Base-by-base conservation (phyloP, 2,888 invertebrate genomes). In the Pyrgus malvae region DNA sequence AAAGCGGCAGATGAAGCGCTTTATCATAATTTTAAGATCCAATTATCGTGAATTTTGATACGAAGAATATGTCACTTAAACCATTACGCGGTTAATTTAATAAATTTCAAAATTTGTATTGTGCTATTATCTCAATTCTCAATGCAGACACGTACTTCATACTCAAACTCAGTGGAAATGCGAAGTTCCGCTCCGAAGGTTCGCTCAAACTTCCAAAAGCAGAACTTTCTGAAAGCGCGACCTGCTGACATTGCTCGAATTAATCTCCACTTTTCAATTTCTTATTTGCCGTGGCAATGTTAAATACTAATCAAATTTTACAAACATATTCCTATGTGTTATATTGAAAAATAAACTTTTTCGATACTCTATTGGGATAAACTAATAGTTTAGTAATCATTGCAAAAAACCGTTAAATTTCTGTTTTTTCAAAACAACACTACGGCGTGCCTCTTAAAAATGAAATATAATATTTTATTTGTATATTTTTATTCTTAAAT, bases 201-300 rank as follows among this genome's bases (percentile, higher is more conserved):
- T 77, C 72, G 72, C 68, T 69, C 65, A 70, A 84, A 83, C 79
- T 84, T 83, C 78, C 78, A 83, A 84, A 85, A 78, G 82, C 74
- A 68, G 72, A 83, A 84, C 73, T 84, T 83, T 64, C 65, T 78
- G 83, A 81, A 80, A 79, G 72, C 73, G 74, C 75, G 74, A 72
- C 75, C 76, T 76, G 64, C 72, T 74, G 69, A 69, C 73, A 67
- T 67, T 64, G 72, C 70, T 68, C 64, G 68, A 76, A 81, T 77
- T 72, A 80, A 79, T 78, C 73, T 70, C 68, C 80, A 83, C 79
- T 80, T 83, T 81, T 81, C 80, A 81, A 81, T 81, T n/a, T n/a
- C n/a, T n/a, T 79, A 81, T 81, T 77, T 40, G 31, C 49, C 12
- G 29, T 9, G 17, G 40, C 19, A 38, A 35, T 37, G 23, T 37